Evolutionary conservation across 2,113 vertebrate species (phyloP).

Genomic region (Pomatostomus ruficeps): DNA sequence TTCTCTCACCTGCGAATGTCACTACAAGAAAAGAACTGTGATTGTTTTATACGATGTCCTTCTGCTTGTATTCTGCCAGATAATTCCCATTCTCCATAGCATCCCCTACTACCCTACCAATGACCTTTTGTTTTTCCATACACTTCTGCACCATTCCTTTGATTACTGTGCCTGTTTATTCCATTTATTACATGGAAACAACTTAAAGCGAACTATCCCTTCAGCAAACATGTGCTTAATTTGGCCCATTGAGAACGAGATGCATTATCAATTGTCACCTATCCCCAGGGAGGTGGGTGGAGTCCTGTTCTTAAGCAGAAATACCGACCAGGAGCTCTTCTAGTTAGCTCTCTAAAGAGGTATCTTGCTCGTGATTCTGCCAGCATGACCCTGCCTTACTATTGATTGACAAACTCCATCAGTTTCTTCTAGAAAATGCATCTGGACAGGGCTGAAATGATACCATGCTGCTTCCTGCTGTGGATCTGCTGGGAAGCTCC

Average conservation of each 20-base stretch:
- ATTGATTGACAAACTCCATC: background rate
- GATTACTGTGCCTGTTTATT: background rate
- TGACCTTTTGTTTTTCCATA: background rate
- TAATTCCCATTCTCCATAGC: background rate
- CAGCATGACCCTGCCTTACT: background rate
- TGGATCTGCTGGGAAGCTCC: background rate
- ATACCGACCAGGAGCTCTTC: background rate
- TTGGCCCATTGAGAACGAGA: background rate
- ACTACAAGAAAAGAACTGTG: background rate
- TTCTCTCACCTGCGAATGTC: background rate
- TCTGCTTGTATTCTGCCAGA: background rate
- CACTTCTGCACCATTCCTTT: background rate
- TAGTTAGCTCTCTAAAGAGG: background rate
- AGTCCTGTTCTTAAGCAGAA: background rate
- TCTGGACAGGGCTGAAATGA: background rate
- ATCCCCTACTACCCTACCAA: background rate
- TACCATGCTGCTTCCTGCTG: background rate
- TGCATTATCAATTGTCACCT: background rate
- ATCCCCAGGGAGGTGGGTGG: background rate
- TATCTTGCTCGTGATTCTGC: background rate
- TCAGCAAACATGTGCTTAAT: background rate
- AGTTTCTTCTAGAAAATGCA: background rate
- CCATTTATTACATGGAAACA: background rate
- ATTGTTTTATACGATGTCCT: background rate
- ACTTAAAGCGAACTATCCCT: background rate